Base-by-base conservation (phyloP, 2,113 vertebrate species). In the Gobiocypris rarus region DNA sequence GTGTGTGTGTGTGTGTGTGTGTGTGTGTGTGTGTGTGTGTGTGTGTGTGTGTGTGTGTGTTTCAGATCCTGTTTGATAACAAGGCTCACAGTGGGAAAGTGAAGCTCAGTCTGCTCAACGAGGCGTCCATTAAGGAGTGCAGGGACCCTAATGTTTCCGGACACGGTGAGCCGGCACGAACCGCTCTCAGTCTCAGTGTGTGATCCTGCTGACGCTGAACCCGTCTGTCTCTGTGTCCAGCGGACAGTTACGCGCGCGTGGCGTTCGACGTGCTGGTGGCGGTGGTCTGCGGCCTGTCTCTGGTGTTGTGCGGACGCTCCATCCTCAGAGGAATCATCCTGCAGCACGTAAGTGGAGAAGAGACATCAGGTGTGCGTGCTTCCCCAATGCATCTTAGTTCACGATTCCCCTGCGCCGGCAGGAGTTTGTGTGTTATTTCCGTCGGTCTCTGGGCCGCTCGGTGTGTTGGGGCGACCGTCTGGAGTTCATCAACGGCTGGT, bases 401-500 rank as follows among this genome's bases (percentile, higher is more conserved):
- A 9, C 3, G 9, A 2, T 0, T 74, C n/a, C 0, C 79, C 26
- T 59, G 80, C 75, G 75, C 75, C 14, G 24, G 69, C 26, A 98
- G 97, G 97, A 98, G 86, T 97, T 97, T 61, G 94, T 94, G 8
- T 83, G 84, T 10, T 98, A 95, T 80, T 96, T 97, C 88, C 84
- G 70, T 34, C 91, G 69, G 67, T 89, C 87, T 1, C 92, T 95
- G 28, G 84, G 85, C 1, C 94, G 89, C 11, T 48, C 63, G n/a
- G n/a, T n/a, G n/a, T n/a, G n/a, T n/a, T n/a, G n/a, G n/a, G n/a
- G n/a, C 0, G 96, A 97, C 10, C 91, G 96, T 8, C 90, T 97
- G 92, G 97, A 98, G 76, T 99, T 99, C 82, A 93, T 99, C 81
- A 99, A 99, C 0, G 96, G 97, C 70, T 99, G 97, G 97, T 99